Evolutionary conservation across 2,113 vertebrate species (phyloP).

Genomic region (Tinamus guttatus): DNA sequence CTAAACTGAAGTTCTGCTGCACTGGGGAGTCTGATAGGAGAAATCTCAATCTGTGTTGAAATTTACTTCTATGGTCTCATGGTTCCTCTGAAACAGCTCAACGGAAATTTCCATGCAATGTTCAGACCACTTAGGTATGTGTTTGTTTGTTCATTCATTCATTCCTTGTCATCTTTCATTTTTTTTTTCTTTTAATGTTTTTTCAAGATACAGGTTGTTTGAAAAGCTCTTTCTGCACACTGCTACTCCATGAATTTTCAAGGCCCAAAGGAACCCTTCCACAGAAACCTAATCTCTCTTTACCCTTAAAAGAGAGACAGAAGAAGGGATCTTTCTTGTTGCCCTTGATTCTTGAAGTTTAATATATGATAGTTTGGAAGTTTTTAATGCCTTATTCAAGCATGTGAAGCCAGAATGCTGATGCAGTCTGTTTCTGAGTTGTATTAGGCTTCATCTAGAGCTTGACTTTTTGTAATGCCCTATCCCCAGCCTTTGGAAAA

Average conservation of each 20-base stretch:
- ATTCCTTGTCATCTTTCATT: neutral
- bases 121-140: neutral
- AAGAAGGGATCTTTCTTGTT: neutral
- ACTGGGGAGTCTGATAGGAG: neutral
- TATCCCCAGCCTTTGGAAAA: neutral
- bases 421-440: rapidly evolving
- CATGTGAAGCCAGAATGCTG: neutral
- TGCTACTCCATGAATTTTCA: neutral
- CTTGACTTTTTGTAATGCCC: neutral
- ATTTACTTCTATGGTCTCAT: neutral
- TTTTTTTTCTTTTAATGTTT: neutral
- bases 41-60: constrained; percentile 9
- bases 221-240: neutral
- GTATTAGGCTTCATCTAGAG: neutral
- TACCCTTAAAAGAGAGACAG: neutral
- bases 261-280: neutral
- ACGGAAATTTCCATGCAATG: neutral
- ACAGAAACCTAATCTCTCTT: neutral
- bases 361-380: neutral
- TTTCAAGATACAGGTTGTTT: neutral
- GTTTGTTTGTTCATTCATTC: neutral
- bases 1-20: neutral
- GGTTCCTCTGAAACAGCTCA: neutral
- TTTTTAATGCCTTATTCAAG: neutral
- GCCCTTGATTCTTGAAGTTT: neutral